Conservation (phyloP, 2,113 vertebrate species). For the Martes martes region DNA sequence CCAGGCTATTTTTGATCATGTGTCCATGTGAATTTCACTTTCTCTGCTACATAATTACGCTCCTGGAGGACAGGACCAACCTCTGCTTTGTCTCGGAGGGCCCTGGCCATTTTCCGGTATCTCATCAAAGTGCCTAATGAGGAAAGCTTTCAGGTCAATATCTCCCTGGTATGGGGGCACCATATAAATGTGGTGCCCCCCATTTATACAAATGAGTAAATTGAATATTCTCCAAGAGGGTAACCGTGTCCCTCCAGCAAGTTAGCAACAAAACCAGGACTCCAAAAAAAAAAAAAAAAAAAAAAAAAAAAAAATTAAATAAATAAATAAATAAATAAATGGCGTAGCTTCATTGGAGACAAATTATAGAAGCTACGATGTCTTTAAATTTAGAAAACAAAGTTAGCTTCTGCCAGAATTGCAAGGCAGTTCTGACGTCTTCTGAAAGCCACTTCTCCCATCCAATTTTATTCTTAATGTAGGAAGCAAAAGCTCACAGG, state of each 20-base stretch:
- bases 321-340: neutral
- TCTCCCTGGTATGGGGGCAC: neutral
- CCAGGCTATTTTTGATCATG: neutral
- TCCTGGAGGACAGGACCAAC: neutral
- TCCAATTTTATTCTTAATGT: conserved; percentile 66
- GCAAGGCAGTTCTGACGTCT: conserved; percentile 26
- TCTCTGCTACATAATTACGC: neutral
- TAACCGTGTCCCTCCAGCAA: neutral
- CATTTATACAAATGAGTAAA: neutral
- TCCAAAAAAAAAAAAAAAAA: too few relatives aligned
- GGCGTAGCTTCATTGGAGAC: conserved; percentile 29
- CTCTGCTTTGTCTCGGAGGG: neutral
- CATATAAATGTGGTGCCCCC: neutral
- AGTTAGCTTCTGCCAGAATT: conserved; percentile 49
- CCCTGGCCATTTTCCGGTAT: neutral
- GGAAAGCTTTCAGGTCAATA: neutral
- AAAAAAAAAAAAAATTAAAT: neutral
- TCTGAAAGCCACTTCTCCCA: conserved; percentile 48
- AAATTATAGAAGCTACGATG: conserved; percentile 52
- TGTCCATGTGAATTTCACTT: neutral
- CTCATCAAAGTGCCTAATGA: neutral
- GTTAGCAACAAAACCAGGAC: neutral
- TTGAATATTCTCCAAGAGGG: neutral
- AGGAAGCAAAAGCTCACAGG: conserved; percentile 32
- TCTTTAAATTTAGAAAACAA: conserved; percentile 75